These are phyloP conservation scores for Limanda limanda DNA, from an alignment of 2,113 vertebrate species.

Conservation along the genomic window DNA sequence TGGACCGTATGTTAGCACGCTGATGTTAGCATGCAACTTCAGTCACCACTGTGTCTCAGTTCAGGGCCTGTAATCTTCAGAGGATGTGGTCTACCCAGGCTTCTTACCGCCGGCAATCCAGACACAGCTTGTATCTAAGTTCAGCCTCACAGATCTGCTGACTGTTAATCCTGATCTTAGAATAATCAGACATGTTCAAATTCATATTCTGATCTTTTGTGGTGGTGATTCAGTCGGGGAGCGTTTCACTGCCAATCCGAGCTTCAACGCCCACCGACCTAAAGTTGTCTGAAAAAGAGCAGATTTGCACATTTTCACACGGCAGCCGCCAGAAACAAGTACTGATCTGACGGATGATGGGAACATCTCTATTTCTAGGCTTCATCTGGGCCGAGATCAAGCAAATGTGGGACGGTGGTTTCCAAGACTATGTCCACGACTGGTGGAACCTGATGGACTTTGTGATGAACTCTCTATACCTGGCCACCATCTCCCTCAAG, in stretches of 20 bases:
- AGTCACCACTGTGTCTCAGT: too few species aligned
- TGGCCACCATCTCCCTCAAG: constrained; percentile 98
- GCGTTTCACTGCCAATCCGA: background rate
- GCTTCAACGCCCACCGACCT: constrained; percentile 8
- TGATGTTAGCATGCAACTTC: too few species aligned
- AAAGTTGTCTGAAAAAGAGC: background rate
- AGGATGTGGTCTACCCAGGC: too few species aligned
- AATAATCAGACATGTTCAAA: background rate
- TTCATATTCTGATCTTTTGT: background rate
- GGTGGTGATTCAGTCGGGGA: background rate
- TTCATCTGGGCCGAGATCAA: constrained; percentile 99
- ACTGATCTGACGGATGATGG: background rate
- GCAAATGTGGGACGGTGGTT: constrained; percentile 99
- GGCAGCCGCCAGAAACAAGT: background rate
- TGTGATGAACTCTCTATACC: constrained; percentile 99
- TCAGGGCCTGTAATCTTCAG: too few species aligned
- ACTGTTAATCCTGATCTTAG: background rate
- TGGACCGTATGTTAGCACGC: too few species aligned
- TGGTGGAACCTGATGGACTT: constrained; percentile 99
- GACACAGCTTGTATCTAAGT: background rate
- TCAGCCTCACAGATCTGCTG: too few species aligned
- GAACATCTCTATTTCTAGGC: constrained; percentile 79
- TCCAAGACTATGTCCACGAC: constrained; percentile 97
- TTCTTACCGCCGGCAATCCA: too few species aligned
- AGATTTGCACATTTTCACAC: background rate